Base-by-base conservation (phyloP, 2,797 vertebrate species). In the Diglossa cyanea region DNA sequence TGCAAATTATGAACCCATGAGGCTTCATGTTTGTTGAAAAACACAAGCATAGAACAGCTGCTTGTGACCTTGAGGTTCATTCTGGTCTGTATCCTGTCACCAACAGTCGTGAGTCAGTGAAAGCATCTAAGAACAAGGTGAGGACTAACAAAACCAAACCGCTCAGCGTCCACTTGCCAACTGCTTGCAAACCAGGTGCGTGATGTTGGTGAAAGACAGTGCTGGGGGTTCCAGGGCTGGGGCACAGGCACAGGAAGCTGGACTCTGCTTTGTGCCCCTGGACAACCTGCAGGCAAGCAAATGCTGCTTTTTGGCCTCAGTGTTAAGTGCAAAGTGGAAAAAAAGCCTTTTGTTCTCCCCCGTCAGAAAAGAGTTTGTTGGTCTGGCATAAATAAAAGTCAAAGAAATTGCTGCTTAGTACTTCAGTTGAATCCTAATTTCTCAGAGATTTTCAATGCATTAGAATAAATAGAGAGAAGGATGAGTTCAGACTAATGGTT, bases 31-130 rank as follows among this genome's bases (percentile, higher is more conserved):
- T 68, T 68, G n/a, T 23, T 15, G 7, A 26, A 79, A 83, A 37
- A 44, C 31, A 24, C 1, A 8, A 54, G 19, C 42, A 30, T 3
- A 25, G 35, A 70, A 35, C 17, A 80, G 65, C 65, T 66, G 55
- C 37, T n/a, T 28, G 20, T 63, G 54, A 70, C 42, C 47, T 21
- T 23, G 2, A n/a, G 17, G 62, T 42, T 60, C 13, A 3, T 26
- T 53, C 30, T 2, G 25, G 45, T 54, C 25, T 1, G 0, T 48
- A 13, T 55, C 12, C 16, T 25, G 23, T 48, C 53, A 55, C 61
- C 1, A 3, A 6, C 8, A 39, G 26, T 5, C 0, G 0, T 4
- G 12, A 33, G 14, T 13, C 0, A 3, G 17, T 35, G 26, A 31
- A 47, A 40, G 21, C n/a, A 47, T 24, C 17, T 3, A 25, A 44